Conservation (phyloP, 2,113 vertebrate genomes). For the Desmodus rotundus region DNA sequence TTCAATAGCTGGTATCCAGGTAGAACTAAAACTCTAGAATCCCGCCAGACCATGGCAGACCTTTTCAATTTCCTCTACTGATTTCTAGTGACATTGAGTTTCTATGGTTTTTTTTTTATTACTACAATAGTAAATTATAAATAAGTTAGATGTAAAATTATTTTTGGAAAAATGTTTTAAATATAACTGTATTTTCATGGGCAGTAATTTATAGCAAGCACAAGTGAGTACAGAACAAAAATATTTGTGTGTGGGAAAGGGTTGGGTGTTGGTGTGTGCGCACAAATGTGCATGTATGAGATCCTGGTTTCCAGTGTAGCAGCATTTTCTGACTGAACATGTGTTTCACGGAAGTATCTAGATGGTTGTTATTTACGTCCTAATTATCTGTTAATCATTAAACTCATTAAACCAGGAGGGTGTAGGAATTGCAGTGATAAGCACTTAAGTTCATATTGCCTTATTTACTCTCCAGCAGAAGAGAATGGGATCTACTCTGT, state of each 20-base stretch:
- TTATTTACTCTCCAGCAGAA: not conserved
- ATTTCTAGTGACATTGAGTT: not conserved
- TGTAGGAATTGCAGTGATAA: not conserved
- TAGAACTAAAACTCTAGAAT: not conserved
- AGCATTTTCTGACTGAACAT: not conserved
- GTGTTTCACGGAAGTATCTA: not conserved
- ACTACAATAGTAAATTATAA: not conserved
- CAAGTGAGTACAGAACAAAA: not conserved
- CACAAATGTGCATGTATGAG: not conserved
- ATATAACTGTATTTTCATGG: not conserved
- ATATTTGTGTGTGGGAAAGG: not conserved
- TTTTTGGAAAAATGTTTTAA: not conserved
- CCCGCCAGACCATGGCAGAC: not conserved
- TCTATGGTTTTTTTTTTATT: not conserved
- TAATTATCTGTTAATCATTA: conserved; percentile 24
- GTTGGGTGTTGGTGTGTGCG: not conserved
- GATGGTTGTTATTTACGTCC: conserved; percentile 4
- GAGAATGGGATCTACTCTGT: not conserved
- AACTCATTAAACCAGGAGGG: not conserved
- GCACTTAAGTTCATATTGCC: not conserved
- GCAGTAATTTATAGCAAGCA: not conserved
- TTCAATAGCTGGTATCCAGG: not conserved
- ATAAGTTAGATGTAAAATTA: not conserved
- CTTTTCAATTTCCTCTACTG: not conserved
- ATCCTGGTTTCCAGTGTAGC: not conserved